Base-by-base conservation (phyloP, 1,140 invertebrate genomes). In the Araneus ventricosus region DNA sequence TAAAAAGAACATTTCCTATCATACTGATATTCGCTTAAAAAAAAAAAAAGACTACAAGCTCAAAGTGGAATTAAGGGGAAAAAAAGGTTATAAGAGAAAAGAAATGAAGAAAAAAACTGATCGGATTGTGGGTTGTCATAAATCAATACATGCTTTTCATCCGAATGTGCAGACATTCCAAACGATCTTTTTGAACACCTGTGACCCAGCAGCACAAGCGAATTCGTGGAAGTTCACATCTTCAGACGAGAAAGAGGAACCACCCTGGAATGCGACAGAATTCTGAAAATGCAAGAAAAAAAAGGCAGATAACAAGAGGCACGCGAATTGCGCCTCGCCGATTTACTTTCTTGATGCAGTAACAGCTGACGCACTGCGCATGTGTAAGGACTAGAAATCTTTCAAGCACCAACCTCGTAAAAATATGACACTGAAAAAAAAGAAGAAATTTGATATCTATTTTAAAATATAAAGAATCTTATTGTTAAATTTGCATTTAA, bases 261-360 rank as follows among this genome's bases (percentile, higher is more conserved):
- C 70, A 34, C 70, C 70, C 70, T 34, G 70, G 70, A 75, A 75
- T 75, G 70, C 30, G 70, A 75, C 70, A 22, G 70, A 37, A 37
- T 75, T 75, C 70, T 75, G 17, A 27, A 67, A 67, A 67, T 67
- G 7, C 27, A 27, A 67, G 63, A 67, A 27, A 67, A 67, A 14
- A n/a, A 63, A 37, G 37, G 17, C 17, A 34, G 70, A 75, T 75
- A 75, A 75, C 30, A 37, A 34, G 17, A 30, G 70, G 27, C 27
- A 75, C 70, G 30, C 30, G 30, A 37, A 75, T 75, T 75, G 8
- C 30, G 10, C 70, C 34, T 17, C 30, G 2, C 10, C 6, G 34
- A 6, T 75, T 75, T 34, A 37, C 30, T 37, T 20, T 17, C 30
- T 20, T 4, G 14, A 20, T 4, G 30, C 70, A 75, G 70, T 75